Percentiles rank a stretch among this genome's conserved stretches.
phyloP scores from a whole-genome alignment of 2,797 vertebrate genomes.

The Intellagama lesueurii region DNA sequence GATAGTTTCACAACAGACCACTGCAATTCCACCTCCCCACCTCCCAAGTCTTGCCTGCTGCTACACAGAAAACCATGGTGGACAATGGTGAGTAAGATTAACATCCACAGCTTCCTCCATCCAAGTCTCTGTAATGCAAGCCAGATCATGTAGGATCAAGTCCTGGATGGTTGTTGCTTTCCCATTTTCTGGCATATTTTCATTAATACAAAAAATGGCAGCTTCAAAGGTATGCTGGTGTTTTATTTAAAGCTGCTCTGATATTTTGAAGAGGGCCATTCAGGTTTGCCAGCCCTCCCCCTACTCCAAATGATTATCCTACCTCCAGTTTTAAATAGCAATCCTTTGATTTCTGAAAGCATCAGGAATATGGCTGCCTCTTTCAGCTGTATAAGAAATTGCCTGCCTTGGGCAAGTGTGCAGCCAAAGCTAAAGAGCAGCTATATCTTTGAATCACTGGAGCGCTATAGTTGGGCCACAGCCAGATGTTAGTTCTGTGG shows the following conservation, averaged over 20 bases:
- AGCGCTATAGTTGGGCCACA: conserved; percentile 16
- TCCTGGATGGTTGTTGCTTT: too few relatives aligned
- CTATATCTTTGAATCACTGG: conserved; percentile 31
- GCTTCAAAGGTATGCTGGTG: too few relatives aligned
- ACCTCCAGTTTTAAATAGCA: not conserved
- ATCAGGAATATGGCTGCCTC: not conserved
- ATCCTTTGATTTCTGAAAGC: not conserved
- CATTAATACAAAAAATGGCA: too few relatives aligned
- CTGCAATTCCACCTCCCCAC: too few relatives aligned
- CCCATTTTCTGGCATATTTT: too few relatives aligned
- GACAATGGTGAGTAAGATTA: too few relatives aligned
- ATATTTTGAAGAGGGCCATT: not conserved
- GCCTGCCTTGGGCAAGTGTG: conserved; percentile 24
- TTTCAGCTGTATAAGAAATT: conserved; percentile 33
- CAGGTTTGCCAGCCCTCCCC: not conserved
- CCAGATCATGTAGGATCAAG: too few relatives aligned
- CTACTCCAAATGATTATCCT: not conserved
- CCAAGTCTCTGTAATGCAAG: too few relatives aligned
- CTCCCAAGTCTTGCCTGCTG: too few relatives aligned
- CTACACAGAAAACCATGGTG: too few relatives aligned
- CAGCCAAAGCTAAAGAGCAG: conserved; percentile 22
- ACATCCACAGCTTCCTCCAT: too few relatives aligned
- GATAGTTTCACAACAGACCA: too few relatives aligned
- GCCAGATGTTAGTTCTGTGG: conserved; percentile 3
- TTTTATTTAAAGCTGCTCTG: not conserved